Base-by-base conservation (phyloP, 2,888 invertebrate species). In the Eledona agricola region DNA sequence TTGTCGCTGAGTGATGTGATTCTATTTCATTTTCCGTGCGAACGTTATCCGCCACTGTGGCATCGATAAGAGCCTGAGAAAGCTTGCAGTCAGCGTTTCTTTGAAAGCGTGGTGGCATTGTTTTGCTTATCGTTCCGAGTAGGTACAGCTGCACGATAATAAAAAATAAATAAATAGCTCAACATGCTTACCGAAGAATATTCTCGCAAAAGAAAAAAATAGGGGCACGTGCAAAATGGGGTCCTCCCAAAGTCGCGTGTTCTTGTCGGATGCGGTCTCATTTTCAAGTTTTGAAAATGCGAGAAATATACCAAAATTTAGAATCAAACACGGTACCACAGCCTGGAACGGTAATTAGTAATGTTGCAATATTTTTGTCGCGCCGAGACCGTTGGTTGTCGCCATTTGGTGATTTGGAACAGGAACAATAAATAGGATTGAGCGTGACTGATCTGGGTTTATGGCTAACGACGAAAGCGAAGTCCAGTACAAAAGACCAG, bases 201-300 rank as follows among this genome's bases (percentile, higher is more conserved):
- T 77, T 69, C 80, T 79, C 58, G 82, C 81, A 4, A 83, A 81
- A 17, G 80, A 74, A 70, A 82, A 80, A 57, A 85, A 76, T 57
- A 86, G 78, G 0, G 86, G 85, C 35, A 83, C 81, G 45, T 84
- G 70, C 1, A 83, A 78, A 40, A 86, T 76, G 54, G 81, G 79
- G 47, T 81, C 78, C 29, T 82, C 82, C 83, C 84, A 85, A 64
- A 86, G 73, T 49, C 70, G 76, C 1, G 70, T 71, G 61, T 78
- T 64, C 45, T 67, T 47, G 73, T 77, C 42, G 4, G 56, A 52
- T 23, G 74, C 71, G n/a, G 77, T 78, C 50, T 77, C 77, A 6
- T 77, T 79, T 55, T 81, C 80, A 23, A 80, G 70, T 29, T 80
- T 77, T 4, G 78, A 75, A 62, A 80, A 81, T 34, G 83, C 65